Evolutionary conservation across 2,888 invertebrate species (phyloP).

Genomic region (Xestoiulus laeticollis): DNA sequence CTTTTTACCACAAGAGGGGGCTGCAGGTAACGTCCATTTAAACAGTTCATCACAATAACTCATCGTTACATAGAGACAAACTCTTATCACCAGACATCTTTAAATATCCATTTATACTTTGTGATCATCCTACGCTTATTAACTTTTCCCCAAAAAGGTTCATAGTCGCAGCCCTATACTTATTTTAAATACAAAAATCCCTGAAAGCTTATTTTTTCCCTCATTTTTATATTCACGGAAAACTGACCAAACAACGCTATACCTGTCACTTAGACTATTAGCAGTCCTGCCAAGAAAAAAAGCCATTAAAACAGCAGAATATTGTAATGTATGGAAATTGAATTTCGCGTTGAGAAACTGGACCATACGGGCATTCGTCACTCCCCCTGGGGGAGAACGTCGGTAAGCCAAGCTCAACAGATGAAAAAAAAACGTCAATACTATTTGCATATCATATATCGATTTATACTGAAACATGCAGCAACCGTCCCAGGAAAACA

Average conservation of each 20-base stretch:
- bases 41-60: no score
- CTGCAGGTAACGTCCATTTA: no score
- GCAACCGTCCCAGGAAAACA: background rate
- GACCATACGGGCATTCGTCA: background rate
- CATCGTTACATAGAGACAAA: no score
- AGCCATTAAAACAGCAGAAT: background rate
- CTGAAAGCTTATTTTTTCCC: background rate
- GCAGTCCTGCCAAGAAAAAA: background rate
- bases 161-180: background rate
- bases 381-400: slow-evolving; percentile 3
- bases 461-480: background rate
- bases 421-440: slow-evolving; percentile 17
- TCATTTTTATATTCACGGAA: background rate
- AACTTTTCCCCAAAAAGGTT: background rate
- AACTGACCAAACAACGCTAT: background rate
- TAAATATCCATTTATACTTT: no score
- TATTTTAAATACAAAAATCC: background rate
- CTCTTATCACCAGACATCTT: no score
- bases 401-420: background rate
- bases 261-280: background rate
- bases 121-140: no score
- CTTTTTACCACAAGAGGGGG: no score
- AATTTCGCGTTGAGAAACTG: background rate
- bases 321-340: slow-evolving; percentile 41
- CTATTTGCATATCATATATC: background rate